Base-by-base conservation (phyloP, 2,113 vertebrate genomes). In the Syrmaticus mikado region DNA sequence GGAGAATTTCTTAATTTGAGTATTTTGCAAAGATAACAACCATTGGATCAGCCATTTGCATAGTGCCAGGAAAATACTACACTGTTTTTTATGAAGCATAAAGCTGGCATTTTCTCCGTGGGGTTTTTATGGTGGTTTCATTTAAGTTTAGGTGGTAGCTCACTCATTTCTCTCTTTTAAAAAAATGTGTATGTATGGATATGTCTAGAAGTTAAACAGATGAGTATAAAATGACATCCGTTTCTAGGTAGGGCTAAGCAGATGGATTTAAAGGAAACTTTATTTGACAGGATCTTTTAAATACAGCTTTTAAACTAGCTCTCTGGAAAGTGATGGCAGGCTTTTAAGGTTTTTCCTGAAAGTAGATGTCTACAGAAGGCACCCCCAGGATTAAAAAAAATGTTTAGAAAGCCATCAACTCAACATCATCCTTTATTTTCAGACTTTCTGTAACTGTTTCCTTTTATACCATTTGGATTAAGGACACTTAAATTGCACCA, bases 11-110 rank as follows among this genome's bases (percentile, higher is more conserved):
- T 73, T 86, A 71, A 60, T 91, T 92, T 68, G 82, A 95, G 74
- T 62, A 45, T 91, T 96, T 96, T 91, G 86, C 86, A 96, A 97
- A 94, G 95, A 91, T 92, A 95, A 92, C 87, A 93, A 85, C 50
- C 82, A 24, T 71, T 85, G 79, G 36, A 66, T 95, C 89, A 84
- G 84, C 74, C 73, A 68, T 91, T 93, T 94, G 32, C 28, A 17
- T 48, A 36, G 57, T 93, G 95, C 96, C 94, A 96, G 92, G 93
- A 96, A 97, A 97, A 96, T 92, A 83, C 55, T 91, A 0, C 5
- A 7, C 64, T 91, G 60, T 4, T 36, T 95, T 92, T 96, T 83
- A 90, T 53, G 75, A 88, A 75, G 76, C 55, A 81, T 55, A 95
- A 81, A 93, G 64, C 53, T 88, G 84, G 58, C 52, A 80, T 93